Percentiles rank a stretch among this genome's conserved stretches.
Conservation (phyloP, 2,888 invertebrate species). For the Torymus tubicola region DNA sequence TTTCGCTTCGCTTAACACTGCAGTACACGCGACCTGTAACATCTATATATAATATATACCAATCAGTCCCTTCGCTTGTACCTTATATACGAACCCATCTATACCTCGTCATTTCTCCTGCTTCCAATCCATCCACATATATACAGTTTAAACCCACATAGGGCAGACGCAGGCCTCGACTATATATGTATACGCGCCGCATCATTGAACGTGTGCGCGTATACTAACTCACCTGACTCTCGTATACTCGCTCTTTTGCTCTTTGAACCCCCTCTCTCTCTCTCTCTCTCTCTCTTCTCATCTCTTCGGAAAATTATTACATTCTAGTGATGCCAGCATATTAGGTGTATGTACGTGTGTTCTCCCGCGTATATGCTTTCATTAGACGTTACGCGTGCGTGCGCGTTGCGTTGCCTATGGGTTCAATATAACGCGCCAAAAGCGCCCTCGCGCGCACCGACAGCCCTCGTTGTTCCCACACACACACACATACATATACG, state of each 20-base stretch:
- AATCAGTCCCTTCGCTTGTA: no score
- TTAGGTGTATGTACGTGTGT: not conserved
- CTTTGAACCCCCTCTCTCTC: constrained; percentile 16
- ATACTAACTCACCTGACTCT: constrained; percentile 38
- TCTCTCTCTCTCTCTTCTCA: not conserved
- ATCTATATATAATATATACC: no score
- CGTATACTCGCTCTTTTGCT: constrained; percentile 45
- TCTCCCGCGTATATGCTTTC: constrained; percentile 23
- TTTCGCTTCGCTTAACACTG: no score
- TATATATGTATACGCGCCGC: not conserved
- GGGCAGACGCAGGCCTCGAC: no score
- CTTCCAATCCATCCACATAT: no score
- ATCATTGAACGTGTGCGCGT: not conserved
- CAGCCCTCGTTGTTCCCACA: not conserved
- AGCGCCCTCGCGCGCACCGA: not conserved
- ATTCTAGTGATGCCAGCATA: constrained; percentile 69
- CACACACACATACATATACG: not conserved
- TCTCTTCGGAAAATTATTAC: constrained; percentile 71
- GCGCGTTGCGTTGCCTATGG: no score
- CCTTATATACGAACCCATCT: no score
- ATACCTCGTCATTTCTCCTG: no score
- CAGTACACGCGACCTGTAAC: no score
- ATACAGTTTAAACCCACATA: no score
- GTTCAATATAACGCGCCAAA: constrained; percentile 22
- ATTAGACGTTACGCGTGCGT: constrained; percentile 27